Percentiles rank a stretch among this genome's conserved stretches.
Evolutionary conservation across 2,113 vertebrate genomes (phyloP).

Genomic region (Alethe diademata): DNA sequence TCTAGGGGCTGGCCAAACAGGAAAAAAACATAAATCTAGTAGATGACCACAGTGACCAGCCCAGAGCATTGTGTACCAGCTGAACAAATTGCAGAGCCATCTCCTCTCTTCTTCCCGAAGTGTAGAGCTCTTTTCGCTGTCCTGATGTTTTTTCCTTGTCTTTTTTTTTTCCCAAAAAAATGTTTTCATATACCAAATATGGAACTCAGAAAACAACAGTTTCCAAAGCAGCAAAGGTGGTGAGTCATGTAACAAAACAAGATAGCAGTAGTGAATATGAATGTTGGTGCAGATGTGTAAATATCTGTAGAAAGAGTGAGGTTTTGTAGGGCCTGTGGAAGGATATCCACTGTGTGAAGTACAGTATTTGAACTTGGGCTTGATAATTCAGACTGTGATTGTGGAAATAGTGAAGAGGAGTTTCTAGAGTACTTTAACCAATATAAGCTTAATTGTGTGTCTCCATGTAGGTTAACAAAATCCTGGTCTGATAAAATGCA

Average conservation of each 20-base stretch:
- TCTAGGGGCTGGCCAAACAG: not conserved
- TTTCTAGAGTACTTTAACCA: not conserved
- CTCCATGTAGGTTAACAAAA: not conserved
- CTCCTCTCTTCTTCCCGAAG: not conserved
- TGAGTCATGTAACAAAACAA: not conserved
- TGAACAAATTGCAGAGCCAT: not conserved
- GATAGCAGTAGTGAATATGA: not conserved
- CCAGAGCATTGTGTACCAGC: not conserved
- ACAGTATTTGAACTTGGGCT: not conserved
- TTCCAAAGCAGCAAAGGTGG: not conserved
- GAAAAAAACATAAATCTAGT: not conserved
- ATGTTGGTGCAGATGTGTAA: not conserved
- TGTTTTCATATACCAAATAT: not conserved
- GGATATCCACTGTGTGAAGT: not conserved
- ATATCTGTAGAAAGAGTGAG: not conserved
- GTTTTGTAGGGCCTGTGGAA: not conserved
- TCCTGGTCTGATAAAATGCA: not conserved
- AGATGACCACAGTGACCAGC: not conserved
- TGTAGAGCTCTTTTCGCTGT: not conserved
- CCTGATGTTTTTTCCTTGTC: not conserved
- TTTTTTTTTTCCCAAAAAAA: rapidly evolving
- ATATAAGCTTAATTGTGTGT: not conserved
- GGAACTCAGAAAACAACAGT: not conserved
- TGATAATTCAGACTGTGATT: not conserved
- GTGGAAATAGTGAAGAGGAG: not conserved